phyloP scores from a whole-genome alignment of 2,113 vertebrate genomes.

The Stegostoma tigrinum region DNA sequence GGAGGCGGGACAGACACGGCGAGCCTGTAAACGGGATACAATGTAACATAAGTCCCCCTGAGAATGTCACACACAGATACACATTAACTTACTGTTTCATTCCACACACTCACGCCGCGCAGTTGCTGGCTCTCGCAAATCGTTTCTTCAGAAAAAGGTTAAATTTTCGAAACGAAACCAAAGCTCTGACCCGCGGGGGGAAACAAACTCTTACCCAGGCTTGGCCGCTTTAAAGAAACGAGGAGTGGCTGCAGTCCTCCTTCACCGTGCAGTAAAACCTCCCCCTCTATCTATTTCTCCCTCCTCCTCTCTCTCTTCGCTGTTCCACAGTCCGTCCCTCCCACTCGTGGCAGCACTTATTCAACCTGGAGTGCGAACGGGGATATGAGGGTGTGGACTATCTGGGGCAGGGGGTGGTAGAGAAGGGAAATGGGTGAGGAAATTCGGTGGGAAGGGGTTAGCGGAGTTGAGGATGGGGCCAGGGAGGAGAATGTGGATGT shows the following conservation, averaged over 20 bases:
- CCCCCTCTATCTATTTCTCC: not conserved
- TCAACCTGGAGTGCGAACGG: no score
- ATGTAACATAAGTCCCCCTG: not conserved
- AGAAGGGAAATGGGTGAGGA: no score
- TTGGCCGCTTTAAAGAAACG: not conserved
- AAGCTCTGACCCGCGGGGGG: not conserved
- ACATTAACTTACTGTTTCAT: not conserved
- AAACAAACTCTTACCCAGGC: not conserved
- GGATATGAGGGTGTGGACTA: no score
- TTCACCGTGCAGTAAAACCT: not conserved
- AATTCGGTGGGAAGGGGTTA: no score
- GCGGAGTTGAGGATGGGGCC: no score
- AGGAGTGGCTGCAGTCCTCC: not conserved
- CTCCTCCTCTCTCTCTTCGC: not conserved
- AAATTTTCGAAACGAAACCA: not conserved
- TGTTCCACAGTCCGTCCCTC: not conserved
- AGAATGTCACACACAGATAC: not conserved
- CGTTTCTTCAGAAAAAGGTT: not conserved
- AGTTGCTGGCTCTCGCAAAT: not conserved
- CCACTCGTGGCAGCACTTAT: not conserved
- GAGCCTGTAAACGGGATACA: not conserved
- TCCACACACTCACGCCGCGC: not conserved
- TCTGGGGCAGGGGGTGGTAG: no score
- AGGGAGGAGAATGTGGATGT: no score
- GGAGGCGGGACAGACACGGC: no score